Evolutionary conservation across 2,797 vertebrate species (phyloP), one percentile per base, ranked within the genome.

Genomic region (Falco berigora): DNA sequence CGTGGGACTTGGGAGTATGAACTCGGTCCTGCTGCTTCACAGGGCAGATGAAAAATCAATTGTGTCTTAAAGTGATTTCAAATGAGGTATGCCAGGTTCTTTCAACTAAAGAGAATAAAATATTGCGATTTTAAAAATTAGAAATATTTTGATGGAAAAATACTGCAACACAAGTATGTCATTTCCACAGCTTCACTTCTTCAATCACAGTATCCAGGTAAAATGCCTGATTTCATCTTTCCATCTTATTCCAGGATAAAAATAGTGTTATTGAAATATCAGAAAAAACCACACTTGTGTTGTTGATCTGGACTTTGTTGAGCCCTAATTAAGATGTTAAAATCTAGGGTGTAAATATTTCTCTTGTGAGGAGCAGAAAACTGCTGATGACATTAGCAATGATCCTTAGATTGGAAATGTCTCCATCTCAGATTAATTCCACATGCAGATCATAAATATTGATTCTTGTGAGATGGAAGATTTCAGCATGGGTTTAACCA

Each of bases 401-500:
- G 88, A 94, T 87, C 77, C 62, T 87, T 82, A 80, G 49, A 52
- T 79, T 91, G 85, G 69, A 92, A 83, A 91, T 62, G 59, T 85
- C 91, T 96, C 86, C n/a, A 69, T 94, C 81, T 81, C 71, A 92
- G 82, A 87, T 92, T 87, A 94, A 95, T 92, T 95, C 81, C 87
- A 95, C 77, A 94, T 87, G 83, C 78, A 92, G 89, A 88, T 95
- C 62, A 96, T 94, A 92, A 90, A 95, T 95, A 92, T 46, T 94
- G 92, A 92, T 95, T 92, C 69, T 67, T 81, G 38, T 25, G 69
- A 95, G 84, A 68, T 79, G 82, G 88, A 88, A 93, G 77, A 72
- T 86, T 86, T 84, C 93, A 82, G 49, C 55, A 12, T 23, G 61
- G 24, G 36, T 83, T 92, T 92, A 59, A 38, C 5, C 6, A 52